phyloP scores from a whole-genome alignment of 1,140 invertebrate species.

The Lasioglossum albipes region DNA sequence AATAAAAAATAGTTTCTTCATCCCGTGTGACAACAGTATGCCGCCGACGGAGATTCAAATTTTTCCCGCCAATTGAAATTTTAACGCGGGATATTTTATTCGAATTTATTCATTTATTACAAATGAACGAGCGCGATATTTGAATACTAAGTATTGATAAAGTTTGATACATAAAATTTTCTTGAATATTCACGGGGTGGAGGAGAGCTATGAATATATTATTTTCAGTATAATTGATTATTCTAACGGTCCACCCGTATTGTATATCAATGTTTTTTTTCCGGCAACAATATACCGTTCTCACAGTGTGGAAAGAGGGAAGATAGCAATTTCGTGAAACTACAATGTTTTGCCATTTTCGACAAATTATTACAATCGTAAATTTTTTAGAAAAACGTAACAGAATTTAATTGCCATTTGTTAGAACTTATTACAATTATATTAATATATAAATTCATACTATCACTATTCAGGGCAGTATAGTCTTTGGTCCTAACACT shows the following conservation, averaged over 20 bases:
- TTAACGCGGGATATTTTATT: neutral
- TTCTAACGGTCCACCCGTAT: constrained; percentile 23
- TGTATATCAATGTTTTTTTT: neutral
- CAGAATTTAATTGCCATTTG: neutral
- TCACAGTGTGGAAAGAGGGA: neutral
- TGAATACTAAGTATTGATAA: neutral
- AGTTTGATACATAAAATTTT: neutral
- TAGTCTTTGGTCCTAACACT: constrained; percentile 78
- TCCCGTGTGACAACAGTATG: neutral
- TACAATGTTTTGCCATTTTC: neutral
- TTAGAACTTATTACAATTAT: neutral
- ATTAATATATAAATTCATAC: neutral
- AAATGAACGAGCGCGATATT: neutral
- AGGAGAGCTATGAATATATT: neutral
- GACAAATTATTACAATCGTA: neutral
- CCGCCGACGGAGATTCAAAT: neutral
- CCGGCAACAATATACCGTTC: neutral
- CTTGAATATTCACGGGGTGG: too few relatives aligned
- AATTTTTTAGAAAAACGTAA: neutral
- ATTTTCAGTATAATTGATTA: neutral
- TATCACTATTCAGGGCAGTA: too few relatives aligned
- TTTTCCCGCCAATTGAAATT: constrained; percentile 33
- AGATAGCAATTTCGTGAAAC: neutral
- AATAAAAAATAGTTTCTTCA: too few relatives aligned
- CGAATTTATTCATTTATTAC: too few relatives aligned